phyloP scores from a whole-genome alignment of 2,888 invertebrate species.

The Trichogramma evanescens region DNA sequence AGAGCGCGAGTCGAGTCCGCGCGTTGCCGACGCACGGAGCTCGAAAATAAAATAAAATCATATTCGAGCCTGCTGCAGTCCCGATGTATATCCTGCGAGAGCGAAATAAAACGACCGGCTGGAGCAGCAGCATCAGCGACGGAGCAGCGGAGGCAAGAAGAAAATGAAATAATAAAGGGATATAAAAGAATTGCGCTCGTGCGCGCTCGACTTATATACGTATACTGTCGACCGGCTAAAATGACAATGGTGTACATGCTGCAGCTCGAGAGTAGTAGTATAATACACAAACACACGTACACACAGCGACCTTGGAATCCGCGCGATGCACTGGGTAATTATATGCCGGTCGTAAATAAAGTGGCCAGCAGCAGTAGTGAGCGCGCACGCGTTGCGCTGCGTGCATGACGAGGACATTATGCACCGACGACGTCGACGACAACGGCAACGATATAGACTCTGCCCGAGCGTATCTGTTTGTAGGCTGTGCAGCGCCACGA shows the following conservation, averaged over 20 bases:
- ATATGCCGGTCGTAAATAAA: conserved; percentile 21
- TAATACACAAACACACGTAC: no score
- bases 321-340: conserved; percentile 10
- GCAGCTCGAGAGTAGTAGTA: background rate
- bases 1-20: no score
- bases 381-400: background rate
- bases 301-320: conserved; percentile 19
- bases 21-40: no score
- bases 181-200: no score
- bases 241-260: conserved; percentile 11
- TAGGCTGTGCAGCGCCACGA: no score
- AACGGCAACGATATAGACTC: conserved; percentile 1
- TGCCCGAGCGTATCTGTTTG: no score
- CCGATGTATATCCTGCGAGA: background rate
- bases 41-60: no score
- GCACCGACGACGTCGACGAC: background rate
- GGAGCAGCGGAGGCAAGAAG: background rate
- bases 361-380: conserved; percentile 1
- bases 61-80: no score
- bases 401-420: conserved; percentile 12
- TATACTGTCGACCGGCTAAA: conserved; percentile 2
- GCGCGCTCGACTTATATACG: no score
- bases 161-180: no score
- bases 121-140: background rate
- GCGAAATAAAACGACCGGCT: background rate